These are phyloP conservation scores for Dinocampus coccinellae DNA, from an alignment of 2,888 invertebrate genomes.

Conservation along the genomic window DNA sequence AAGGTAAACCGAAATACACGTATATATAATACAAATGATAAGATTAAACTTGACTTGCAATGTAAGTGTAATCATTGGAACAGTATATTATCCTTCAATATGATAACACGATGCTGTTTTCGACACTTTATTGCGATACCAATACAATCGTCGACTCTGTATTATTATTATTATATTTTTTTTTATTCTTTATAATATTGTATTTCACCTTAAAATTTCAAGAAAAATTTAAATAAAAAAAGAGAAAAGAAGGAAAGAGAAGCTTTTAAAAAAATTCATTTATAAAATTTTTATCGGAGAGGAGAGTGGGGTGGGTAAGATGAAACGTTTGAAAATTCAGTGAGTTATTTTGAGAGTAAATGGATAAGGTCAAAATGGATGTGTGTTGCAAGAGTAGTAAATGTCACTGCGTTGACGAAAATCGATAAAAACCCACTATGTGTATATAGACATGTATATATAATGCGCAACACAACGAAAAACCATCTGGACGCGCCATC, in stretches of 20 bases:
- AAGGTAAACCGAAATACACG: not conserved
- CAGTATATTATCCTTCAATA: not conserved
- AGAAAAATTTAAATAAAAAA: not conserved
- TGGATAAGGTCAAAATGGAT: slow-evolving; percentile 12
- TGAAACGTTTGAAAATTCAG: not conserved
- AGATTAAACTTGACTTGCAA: slow-evolving; percentile 13
- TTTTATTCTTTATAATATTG: too few relatives aligned
- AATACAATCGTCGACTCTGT: not conserved
- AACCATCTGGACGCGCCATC: slow-evolving; percentile 33
- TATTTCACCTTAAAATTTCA: too few relatives aligned
- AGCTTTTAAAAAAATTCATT: not conserved
- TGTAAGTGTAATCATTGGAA: not conserved
- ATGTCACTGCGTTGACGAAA: slow-evolving; percentile 10
- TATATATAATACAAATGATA: slow-evolving; percentile 7
- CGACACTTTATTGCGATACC: too few relatives aligned
- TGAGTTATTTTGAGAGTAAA: not conserved
- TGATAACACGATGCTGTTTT: slow-evolving; percentile 4
- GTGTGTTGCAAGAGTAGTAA: slow-evolving; percentile 1
- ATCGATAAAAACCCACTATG: slow-evolving; percentile 30
- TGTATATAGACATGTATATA: not conserved
- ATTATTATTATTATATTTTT: not conserved
- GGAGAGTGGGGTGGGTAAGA: too few relatives aligned
- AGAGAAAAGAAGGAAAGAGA: too few relatives aligned
- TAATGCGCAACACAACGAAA: not conserved
- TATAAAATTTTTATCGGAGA: not conserved